Conservation (phyloP, 2,797 vertebrate species). For the Miichthys miiuy region DNA sequence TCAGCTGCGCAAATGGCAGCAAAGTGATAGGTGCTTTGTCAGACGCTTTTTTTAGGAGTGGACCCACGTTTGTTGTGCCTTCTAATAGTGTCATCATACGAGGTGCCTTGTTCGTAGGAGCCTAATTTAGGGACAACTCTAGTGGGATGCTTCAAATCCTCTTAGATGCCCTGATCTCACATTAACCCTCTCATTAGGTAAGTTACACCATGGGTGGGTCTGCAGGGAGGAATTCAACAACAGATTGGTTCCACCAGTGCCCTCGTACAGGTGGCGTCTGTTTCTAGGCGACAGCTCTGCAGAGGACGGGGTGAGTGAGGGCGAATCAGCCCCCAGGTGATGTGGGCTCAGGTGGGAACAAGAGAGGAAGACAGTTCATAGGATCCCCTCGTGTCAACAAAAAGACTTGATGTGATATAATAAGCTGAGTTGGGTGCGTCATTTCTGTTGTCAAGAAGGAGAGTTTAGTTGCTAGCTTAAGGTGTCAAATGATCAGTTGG, state of each 20-base stretch:
- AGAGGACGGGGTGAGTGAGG: slow-evolving; percentile 36
- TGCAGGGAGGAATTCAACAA: slow-evolving; percentile 43
- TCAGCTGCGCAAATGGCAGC: slow-evolving; percentile 22
- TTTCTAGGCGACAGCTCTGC: slow-evolving; percentile 54
- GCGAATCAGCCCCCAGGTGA: slow-evolving; percentile 24
- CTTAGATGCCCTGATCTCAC: slow-evolving; percentile 8
- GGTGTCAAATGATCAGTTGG: slow-evolving; percentile 1
- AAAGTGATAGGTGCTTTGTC: slow-evolving; percentile 6
- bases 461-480: background rate
- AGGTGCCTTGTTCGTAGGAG: background rate
- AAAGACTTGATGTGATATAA: slow-evolving; percentile 15
- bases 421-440: slow-evolving; percentile 4
- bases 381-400: slow-evolving; percentile 9
- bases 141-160: background rate
- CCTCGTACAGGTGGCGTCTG: slow-evolving; percentile 40
- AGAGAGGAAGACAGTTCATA: slow-evolving; percentile 1
- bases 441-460: slow-evolving; percentile 12
- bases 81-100: background rate
- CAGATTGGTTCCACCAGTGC: slow-evolving; percentile 21
- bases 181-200: slow-evolving; percentile 46
- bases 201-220: slow-evolving; percentile 21
- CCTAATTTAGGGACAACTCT: background rate
- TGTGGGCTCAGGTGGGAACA: slow-evolving; percentile 46
- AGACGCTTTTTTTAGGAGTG: slow-evolving; percentile 21
- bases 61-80: slow-evolving; percentile 1